Conservation (phyloP, 2,888 invertebrate species). For the Schizotus pectinicornis region DNA sequence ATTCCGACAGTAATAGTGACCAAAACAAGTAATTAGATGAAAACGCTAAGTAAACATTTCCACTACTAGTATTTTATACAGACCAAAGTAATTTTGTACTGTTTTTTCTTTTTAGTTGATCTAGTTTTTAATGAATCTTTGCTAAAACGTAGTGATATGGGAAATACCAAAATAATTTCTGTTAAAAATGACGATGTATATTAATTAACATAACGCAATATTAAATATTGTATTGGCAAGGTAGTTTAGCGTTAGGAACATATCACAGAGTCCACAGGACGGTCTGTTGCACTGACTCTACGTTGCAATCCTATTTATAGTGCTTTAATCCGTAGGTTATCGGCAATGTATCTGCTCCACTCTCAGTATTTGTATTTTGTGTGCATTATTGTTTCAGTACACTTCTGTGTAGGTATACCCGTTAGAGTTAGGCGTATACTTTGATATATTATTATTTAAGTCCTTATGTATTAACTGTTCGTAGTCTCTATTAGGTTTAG, state of each 20-base stretch:
- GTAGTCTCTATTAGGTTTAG: constrained; percentile 37
- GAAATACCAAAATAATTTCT: constrained; percentile 52
- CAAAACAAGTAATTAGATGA: constrained; percentile 44
- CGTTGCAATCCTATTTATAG: constrained; percentile 56
- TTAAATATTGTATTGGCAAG: constrained; percentile 40
- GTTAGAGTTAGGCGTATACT: constrained; percentile 31
- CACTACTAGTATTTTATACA: constrained; percentile 60
- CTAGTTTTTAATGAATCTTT: constrained; percentile 33
- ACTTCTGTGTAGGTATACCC: constrained; percentile 36
- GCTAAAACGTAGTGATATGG: constrained; percentile 45
- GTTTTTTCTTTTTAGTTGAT: constrained; percentile 42
- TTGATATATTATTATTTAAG: constrained; percentile 48
- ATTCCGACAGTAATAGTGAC: constrained; percentile 55
- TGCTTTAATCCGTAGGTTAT: constrained; percentile 53
- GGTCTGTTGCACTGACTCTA: constrained; percentile 53
- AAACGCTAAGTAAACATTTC: constrained; percentile 46
- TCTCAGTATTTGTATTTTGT: constrained; percentile 57
- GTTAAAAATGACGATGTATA: constrained; percentile 36
- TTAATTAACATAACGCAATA: constrained; percentile 31
- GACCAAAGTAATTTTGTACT: constrained; percentile 60
- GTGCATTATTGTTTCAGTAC: constrained; percentile 49
- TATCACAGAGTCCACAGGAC: constrained; percentile 53
- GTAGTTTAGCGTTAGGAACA: constrained; percentile 54
- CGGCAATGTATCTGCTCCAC: constrained; percentile 51
- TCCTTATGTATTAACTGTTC: constrained; percentile 49